Evolutionary conservation across 2,888 invertebrate genomes (phyloP).

Genomic region (Diachrysia chrysitis): DNA sequence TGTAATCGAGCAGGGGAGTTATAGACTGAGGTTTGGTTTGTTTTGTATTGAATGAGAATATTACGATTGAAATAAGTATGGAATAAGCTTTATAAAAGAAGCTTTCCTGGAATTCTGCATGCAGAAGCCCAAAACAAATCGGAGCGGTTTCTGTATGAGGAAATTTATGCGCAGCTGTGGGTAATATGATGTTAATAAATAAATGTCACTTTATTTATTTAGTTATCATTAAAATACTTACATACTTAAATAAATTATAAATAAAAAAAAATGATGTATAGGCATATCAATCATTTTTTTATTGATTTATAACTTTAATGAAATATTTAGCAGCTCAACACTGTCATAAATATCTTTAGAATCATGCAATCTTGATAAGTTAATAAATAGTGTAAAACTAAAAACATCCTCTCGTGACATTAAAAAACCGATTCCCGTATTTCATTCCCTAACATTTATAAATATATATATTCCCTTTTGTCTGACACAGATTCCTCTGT

Average conservation of each 20-base stretch:
- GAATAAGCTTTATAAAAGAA: background rate
- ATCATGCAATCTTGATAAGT: background rate
- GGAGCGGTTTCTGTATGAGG: too few species aligned
- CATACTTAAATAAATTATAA: too few species aligned
- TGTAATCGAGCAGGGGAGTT: conserved; percentile 27
- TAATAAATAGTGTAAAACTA: background rate
- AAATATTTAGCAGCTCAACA: background rate
- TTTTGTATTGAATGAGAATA: background rate
- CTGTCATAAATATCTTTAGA: background rate
- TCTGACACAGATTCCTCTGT: background rate
- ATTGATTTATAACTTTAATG: too few species aligned
- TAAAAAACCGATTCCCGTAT: background rate
- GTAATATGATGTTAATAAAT: too few species aligned
- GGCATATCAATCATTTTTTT: too few species aligned
- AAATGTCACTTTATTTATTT: too few species aligned
- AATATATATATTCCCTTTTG: background rate
- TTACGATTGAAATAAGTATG: background rate
- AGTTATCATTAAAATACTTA: too few species aligned
- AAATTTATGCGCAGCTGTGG: too few species aligned
- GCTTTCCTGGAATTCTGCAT: too few species aligned
- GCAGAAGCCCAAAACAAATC: too few species aligned
- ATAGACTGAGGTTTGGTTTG: background rate
- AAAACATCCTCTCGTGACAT: background rate
- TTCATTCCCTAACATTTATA: background rate
- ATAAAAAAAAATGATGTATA: too few species aligned